A percentile compares a stretch with the other conserved stretches of the same genome.
phyloP scores from a whole-genome alignment of 2,113 vertebrate species.

The Anas platyrhynchos region DNA sequence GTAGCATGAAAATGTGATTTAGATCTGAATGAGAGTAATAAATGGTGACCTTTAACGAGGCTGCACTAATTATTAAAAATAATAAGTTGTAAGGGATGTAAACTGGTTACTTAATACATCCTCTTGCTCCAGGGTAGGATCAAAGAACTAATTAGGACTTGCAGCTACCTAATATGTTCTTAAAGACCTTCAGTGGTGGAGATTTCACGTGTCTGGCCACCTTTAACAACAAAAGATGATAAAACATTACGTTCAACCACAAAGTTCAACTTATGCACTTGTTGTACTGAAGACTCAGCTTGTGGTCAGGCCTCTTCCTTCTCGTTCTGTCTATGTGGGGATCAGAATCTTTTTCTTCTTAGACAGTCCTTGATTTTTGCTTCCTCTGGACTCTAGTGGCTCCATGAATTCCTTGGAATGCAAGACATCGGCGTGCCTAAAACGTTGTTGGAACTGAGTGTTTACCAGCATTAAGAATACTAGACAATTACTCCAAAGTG shows the following conservation, averaged over 20 bases:
- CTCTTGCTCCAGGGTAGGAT: neutral
- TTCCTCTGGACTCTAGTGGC: neutral
- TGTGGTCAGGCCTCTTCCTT: neutral
- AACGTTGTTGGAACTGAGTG: neutral
- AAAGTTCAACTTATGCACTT: neutral
- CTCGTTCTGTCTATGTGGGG: neutral
- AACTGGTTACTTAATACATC: neutral
- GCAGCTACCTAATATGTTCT: neutral
- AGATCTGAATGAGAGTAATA: neutral
- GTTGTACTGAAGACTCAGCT: neutral
- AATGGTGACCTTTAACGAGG: neutral
- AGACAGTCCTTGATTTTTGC: neutral
- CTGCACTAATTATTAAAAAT: conserved; percentile 1
- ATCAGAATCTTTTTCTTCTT: neutral
- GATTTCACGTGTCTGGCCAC: neutral
- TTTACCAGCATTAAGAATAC: neutral
- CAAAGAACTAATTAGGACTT: neutral
- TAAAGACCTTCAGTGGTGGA: neutral
- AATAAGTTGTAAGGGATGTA: neutral
- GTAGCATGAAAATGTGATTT: neutral
- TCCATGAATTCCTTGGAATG: neutral
- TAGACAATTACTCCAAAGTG: neutral
- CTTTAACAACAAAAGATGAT: neutral
- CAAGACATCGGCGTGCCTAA: neutral
- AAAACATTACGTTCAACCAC: neutral